Conservation (phyloP, 2,888 invertebrate species). For the Mylabris sibirica region DNA sequence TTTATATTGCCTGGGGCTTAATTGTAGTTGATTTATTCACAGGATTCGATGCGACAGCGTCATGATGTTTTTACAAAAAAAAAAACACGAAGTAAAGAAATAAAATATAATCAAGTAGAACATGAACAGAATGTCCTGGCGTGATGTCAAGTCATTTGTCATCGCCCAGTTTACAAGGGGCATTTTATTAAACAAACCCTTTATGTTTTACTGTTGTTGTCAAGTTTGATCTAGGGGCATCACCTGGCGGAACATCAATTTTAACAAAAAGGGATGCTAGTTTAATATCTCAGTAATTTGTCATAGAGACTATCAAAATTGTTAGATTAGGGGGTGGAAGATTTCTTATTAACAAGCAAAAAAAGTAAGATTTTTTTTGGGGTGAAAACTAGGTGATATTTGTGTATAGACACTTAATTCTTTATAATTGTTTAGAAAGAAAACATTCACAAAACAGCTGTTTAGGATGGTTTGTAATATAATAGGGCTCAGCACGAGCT, state of each 20-base stretch:
- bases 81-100: neutral
- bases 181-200: constrained; percentile 36
- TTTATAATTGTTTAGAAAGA: constrained; percentile 18
- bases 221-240: constrained; percentile 24
- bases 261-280: constrained; percentile 41
- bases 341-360: neutral
- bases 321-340: constrained; percentile 20
- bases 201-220: constrained; percentile 13
- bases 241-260: constrained; percentile 39
- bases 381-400: no score
- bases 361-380: no score
- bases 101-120: constrained; percentile 1
- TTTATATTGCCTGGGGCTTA: neutral
- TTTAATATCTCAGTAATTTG: constrained; percentile 49
- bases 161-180: constrained; percentile 28
- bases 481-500: constrained; percentile 30
- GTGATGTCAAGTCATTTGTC: constrained; percentile 32
- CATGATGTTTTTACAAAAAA: neutral
- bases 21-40: constrained; percentile 12
- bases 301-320: constrained; percentile 33
- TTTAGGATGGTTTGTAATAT: constrained; percentile 25
- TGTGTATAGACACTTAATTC: no score
- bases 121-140: constrained; percentile 18
- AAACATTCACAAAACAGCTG: constrained; percentile 29
- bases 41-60: neutral